These are phyloP conservation scores for Otolemur garnettii DNA, from an alignment of 2,113 vertebrate genomes.

Conservation along the genomic window DNA sequence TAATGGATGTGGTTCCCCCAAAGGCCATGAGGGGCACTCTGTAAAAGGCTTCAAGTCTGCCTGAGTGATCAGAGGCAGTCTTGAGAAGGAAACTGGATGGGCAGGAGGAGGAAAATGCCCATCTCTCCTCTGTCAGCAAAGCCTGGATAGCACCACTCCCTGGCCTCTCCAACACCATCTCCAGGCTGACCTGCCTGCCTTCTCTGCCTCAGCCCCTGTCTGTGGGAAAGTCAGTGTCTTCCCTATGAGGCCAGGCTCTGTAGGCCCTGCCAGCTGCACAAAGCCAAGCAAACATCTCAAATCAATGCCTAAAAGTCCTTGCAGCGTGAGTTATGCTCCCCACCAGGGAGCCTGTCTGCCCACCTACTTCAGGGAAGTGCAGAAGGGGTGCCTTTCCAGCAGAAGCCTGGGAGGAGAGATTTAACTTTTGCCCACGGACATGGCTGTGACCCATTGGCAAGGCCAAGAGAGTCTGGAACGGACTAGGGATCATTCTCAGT, in stretches of 20 bases:
- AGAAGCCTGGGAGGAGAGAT: background rate
- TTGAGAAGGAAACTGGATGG: too few relatives aligned
- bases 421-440: rapidly evolving
- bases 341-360: background rate
- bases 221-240: background rate
- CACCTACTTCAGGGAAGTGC: background rate
- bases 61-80: rapidly evolving
- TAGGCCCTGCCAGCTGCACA: background rate
- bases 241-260: background rate
- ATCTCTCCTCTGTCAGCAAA: background rate
- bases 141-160: background rate
- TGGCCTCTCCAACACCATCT: background rate
- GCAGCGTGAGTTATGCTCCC: background rate
- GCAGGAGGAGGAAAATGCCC: background rate
- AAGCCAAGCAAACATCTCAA: slow-evolving; percentile 13
- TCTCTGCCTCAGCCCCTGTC: slow-evolving; percentile 7
- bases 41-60: background rate
- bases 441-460: background rate
- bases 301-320: background rate
- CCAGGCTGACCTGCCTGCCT: background rate
- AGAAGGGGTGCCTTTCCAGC: background rate
- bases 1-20: background rate
- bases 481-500: background rate
- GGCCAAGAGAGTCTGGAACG: background rate
- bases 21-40: slow-evolving; percentile 50